phyloP scores from a whole-genome alignment of 2,797 vertebrate genomes.

The Acipenser ruthenus region DNA sequence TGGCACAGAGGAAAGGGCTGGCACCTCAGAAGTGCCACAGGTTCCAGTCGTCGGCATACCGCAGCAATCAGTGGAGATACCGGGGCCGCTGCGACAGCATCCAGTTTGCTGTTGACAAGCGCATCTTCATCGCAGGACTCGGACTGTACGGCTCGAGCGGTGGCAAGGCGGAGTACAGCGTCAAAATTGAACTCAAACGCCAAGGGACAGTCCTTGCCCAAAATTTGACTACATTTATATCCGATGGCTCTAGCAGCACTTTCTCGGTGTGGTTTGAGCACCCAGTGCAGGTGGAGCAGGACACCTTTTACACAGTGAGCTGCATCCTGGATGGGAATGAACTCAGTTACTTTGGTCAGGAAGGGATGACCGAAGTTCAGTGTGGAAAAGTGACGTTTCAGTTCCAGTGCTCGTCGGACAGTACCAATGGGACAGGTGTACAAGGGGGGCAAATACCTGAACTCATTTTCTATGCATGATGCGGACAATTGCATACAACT shows the following conservation, averaged over 20 bases:
- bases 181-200: conserved; percentile 87
- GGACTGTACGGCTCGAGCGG: conserved; percentile 91
- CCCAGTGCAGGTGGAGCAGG: conserved; percentile 90
- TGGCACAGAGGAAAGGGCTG: conserved; percentile 69
- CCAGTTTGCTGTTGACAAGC: conserved; percentile 88
- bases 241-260: conserved; percentile 86
- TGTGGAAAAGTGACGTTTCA: conserved; percentile 93
- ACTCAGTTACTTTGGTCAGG: conserved; percentile 97
- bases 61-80: conserved; percentile 97
- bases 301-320: conserved; percentile 90
- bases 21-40: conserved; percentile 80
- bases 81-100: conserved; percentile 94
- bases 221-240: conserved; percentile 78
- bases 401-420: conserved; percentile 97
- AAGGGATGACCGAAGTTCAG: conserved; percentile 96
- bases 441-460: conserved; percentile 97
- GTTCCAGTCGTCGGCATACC: conserved; percentile 88
- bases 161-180: conserved; percentile 81
- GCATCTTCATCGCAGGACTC: conserved; percentile 86
- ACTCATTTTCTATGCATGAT: conserved; percentile 94
- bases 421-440: conserved; percentile 94
- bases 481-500: conserved; percentile 5
- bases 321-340: conserved; percentile 88
- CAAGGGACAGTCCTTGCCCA: conserved; percentile 82
- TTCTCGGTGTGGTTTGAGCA: conserved; percentile 93